phyloP scores from a whole-genome alignment of 2,888 invertebrate genomes.

The Plebejus argus region DNA sequence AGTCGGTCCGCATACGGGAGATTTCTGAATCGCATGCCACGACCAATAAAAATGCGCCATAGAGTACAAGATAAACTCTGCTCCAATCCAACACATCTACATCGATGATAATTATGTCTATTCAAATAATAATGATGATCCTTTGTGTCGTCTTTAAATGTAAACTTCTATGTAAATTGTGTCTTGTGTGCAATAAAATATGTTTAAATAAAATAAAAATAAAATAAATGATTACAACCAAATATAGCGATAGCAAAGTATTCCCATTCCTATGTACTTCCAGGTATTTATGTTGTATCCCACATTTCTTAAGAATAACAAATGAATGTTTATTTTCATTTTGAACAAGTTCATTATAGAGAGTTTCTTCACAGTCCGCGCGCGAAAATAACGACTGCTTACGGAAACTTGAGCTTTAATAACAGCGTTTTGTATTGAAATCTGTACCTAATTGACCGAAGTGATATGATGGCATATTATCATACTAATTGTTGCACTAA shows the following conservation, averaged over 20 bases:
- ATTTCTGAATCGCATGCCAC: too few relatives aligned
- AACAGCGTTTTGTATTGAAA: background rate
- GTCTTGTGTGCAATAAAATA: too few relatives aligned
- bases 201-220: too few relatives aligned
- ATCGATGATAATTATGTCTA: background rate
- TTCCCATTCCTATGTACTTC: background rate
- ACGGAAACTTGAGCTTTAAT: conserved; percentile 21
- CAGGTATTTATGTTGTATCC: conserved; percentile 11
- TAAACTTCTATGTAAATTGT: too few relatives aligned
- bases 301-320: conserved; percentile 28
- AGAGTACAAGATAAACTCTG: too few relatives aligned
- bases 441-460: background rate
- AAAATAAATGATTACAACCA: background rate
- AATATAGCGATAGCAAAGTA: background rate
- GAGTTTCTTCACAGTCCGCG: conserved; percentile 41
- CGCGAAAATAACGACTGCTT: conserved; percentile 56
- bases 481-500: too few relatives aligned
- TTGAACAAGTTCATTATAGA: conserved; percentile 47
- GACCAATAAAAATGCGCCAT: too few relatives aligned
- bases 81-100: too few relatives aligned
- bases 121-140: background rate
- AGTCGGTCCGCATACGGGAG: too few relatives aligned
- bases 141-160: too few relatives aligned
- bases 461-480: background rate
- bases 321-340: conserved; percentile 14